Base-by-base conservation (phyloP, 1,140 invertebrate species). In the Tetraneura akinire region DNA sequence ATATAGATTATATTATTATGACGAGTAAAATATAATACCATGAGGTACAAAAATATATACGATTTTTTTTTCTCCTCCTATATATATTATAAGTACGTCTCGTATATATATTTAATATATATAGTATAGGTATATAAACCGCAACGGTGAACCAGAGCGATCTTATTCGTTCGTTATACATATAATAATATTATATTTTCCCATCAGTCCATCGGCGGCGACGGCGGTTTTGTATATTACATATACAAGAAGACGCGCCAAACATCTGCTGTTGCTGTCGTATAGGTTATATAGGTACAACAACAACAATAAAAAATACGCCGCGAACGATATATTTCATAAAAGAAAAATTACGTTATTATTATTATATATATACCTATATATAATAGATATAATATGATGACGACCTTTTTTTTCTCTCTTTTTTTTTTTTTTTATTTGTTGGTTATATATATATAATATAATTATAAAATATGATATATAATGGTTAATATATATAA, bases 251-350 rank as follows among this genome's bases (percentile, higher is more conserved):
- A 45, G 68, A 71, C 68, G 68, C 68, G 68, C 68, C 47, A 51
- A 71, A 71, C 68, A 71, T 71, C 68, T 71, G 68, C 68, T 51
- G 47, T 9, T 49, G 23, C 68, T 49, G 68, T 51, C 68, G 29
- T 29, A 47, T n/a, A n/a, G n/a, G n/a, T n/a, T n/a, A n/a, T 29
- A 49, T 13, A 37, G 32, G 32, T 37, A 37, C 3, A 37, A 37
- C 32, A 53, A 62, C 68, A 71, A 71, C 23, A 71, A 71, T 51
- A 57, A 71, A 71, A 51, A 16, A 37, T 37, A 70, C 21, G 45
- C 66, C 23, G 66, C 45, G 23, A 51, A 71, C 68, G 68, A 71
- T 71, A 71, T 71, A 71, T 71, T 71, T 71, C 47, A 71, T 71
- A 71, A 71, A 71, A 71, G 68, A 71, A 71, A 71, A 71, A 71